Conservation (phyloP, 2,113 vertebrate genomes). For the Percopsis transmontana region DNA sequence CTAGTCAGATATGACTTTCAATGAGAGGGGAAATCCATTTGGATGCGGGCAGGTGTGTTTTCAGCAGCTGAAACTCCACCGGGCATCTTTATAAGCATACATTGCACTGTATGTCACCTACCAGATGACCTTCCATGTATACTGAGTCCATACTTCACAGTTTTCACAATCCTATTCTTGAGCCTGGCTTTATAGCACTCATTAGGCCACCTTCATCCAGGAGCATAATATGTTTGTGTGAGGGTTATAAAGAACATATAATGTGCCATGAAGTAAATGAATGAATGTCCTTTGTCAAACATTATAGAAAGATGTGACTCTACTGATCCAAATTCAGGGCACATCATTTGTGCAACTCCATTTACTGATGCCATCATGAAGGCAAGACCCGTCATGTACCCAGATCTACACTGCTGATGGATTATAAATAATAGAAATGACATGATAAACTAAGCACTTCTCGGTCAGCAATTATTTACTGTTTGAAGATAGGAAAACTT, state of each 20-base stretch:
- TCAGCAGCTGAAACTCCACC: conserved; percentile 53
- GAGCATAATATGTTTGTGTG: conserved; percentile 90
- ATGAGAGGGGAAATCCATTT: conserved; percentile 52
- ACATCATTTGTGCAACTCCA: conserved; percentile 66
- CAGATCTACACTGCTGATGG: conserved; percentile 32
- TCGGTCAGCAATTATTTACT: no score
- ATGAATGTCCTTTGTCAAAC: conserved; percentile 92
- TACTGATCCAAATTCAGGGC: conserved; percentile 75
- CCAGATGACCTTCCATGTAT: conserved; percentile 78
- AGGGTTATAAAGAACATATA: conserved; percentile 89
- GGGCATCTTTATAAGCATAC: conserved; percentile 63
- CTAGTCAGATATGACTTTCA: conserved; percentile 27
- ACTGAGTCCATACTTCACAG: conserved; percentile 81
- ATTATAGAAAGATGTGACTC: conserved; percentile 78
- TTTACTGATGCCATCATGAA: conserved; percentile 58
- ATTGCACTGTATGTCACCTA: conserved; percentile 74
- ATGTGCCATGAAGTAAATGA: conserved; percentile 94
- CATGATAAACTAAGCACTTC: conserved; percentile 29
- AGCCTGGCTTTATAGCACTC: conserved; percentile 90
- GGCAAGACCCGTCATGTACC: conserved; percentile 48
- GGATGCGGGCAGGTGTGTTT: conserved; percentile 56
- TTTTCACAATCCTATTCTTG: conserved; percentile 89
- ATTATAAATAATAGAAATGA: conserved; percentile 32
- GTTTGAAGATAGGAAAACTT: no score
- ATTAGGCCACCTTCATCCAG: conserved; percentile 88